Evolutionary conservation across 1,140 invertebrate species (phyloP).

Genomic region (Drosophila nigromelanica): DNA sequence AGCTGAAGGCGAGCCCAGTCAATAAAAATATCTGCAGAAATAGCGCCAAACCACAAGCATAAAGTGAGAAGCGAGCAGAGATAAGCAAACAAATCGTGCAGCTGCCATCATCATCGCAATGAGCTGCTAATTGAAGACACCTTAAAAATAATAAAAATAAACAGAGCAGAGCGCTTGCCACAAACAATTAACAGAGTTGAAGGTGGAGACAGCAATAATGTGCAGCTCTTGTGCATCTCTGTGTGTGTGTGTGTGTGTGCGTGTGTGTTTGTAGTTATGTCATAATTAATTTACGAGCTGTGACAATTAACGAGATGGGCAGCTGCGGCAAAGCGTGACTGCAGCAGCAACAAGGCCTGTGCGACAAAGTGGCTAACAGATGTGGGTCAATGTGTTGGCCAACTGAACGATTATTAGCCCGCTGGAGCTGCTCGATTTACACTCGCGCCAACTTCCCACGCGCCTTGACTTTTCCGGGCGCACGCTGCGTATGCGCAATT

Average conservation of each 20-base stretch:
- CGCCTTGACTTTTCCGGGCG: conserved; percentile 54
- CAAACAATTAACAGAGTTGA: conserved; percentile 71
- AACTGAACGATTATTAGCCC: conserved; percentile 18
- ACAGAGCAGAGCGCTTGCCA: conserved; percentile 61
- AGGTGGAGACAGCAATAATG: conserved; percentile 46
- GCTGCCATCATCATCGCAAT: conserved; percentile 40
- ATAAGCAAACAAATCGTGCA: conserved; percentile 59
- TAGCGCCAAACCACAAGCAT: conserved; percentile 6
- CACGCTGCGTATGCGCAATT: conserved; percentile 72
- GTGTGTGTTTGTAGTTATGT: conserved; percentile 52
- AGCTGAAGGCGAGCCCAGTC: conserved; percentile 16
- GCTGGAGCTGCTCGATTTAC: background rate
- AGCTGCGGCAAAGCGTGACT: conserved; percentile 63
- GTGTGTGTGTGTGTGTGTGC: conserved; percentile 4
- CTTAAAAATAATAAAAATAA: conserved; percentile 52
- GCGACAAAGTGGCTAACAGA: conserved; percentile 37
- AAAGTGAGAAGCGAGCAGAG: conserved; percentile 2
- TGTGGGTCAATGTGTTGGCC: conserved; percentile 65
- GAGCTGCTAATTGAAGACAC: conserved; percentile 77
- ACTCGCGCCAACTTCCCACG: conserved; percentile 24
- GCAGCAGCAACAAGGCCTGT: conserved; percentile 58
- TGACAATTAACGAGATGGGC: conserved; percentile 76
- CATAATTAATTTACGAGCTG: conserved; percentile 82
- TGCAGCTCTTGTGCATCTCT: conserved; percentile 27
- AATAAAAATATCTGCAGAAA: conserved; percentile 60